Conservation (phyloP, 2,797 vertebrate species). For the Amphiprion clarkii region DNA sequence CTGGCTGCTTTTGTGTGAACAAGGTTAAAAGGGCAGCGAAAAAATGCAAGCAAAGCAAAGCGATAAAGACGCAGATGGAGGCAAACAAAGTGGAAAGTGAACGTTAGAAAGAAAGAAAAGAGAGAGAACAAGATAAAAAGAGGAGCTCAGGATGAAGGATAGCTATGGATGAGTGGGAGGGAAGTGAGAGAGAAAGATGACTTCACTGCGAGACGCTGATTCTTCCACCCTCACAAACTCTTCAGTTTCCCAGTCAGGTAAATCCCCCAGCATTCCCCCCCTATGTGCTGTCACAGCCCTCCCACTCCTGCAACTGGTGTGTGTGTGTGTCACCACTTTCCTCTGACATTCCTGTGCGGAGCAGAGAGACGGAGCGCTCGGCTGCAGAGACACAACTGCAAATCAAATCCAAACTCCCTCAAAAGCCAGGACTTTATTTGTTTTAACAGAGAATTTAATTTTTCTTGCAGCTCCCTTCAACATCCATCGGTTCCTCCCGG, state of each 20-base stretch:
- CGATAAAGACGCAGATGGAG: conserved; percentile 5
- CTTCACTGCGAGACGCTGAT: conserved; percentile 71
- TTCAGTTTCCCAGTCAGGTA: conserved; percentile 74
- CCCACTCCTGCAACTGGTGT: conserved; percentile 68
- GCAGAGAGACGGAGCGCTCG: conserved; percentile 61
- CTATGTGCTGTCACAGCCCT: conserved; percentile 74
- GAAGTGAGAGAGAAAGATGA: conserved; percentile 66
- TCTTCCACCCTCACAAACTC: conserved; percentile 61
- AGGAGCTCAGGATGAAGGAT: conserved; percentile 60
- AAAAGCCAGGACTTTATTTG: conserved; percentile 1
- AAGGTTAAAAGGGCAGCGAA: conserved; percentile 14
- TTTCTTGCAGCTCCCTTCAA: neutral
- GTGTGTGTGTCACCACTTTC: conserved; percentile 72
- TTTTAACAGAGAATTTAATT: neutral
- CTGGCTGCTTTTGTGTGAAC: conserved; percentile 46
- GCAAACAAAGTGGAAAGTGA: conserved; percentile 1
- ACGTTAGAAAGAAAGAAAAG: conserved; percentile 35
- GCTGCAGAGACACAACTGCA: conserved; percentile 61
- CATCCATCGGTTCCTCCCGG: neutral
- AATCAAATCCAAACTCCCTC: conserved; percentile 27
- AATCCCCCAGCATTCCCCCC: conserved; percentile 70
- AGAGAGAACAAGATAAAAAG: conserved; percentile 48
- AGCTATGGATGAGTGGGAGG: conserved; percentile 47
- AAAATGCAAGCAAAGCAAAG: neutral
- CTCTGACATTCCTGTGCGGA: conserved; percentile 80